A percentile compares a stretch with the other conserved stretches of the same genome.
Conservation (phyloP, 1,140 invertebrate species). For the Meloidogyne floridensis region DNA sequence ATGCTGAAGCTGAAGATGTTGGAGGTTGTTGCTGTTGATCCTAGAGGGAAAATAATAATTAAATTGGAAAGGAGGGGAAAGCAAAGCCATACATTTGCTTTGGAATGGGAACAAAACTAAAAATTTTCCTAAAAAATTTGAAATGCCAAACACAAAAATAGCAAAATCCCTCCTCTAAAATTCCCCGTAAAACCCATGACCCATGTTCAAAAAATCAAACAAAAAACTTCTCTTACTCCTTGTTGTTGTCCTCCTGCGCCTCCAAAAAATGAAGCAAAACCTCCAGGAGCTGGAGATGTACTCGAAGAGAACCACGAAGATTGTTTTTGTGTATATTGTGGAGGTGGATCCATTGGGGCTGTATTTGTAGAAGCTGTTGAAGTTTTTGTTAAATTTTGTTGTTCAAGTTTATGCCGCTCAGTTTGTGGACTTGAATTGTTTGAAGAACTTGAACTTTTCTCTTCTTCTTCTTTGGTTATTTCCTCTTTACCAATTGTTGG, state of each 20-base stretch:
- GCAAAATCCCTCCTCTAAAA: too few relatives aligned
- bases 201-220: too few relatives aligned
- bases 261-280: background rate
- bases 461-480: background rate
- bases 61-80: too few relatives aligned
- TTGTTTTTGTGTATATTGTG: background rate
- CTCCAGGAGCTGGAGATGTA: background rate
- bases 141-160: background rate
- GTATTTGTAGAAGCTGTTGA: background rate
- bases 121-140: background rate
- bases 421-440: background rate
- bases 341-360: background rate
- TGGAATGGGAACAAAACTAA: background rate
- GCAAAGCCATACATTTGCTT: too few relatives aligned
- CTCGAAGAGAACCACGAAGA: background rate
- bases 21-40: background rate
- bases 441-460: too few relatives aligned
- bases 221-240: background rate
- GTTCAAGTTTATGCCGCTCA: background rate
- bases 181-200: too few relatives aligned
- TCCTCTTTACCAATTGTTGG: background rate
- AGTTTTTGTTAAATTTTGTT: constrained; percentile 1
- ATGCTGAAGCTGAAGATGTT: constrained; percentile 11
- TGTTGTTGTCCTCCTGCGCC: background rate
- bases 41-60: background rate